Percentiles rank a stretch among this genome's conserved stretches.
Evolutionary conservation across 2,888 invertebrate genomes (phyloP).

Genomic region (Tubiluchus corallicola): DNA sequence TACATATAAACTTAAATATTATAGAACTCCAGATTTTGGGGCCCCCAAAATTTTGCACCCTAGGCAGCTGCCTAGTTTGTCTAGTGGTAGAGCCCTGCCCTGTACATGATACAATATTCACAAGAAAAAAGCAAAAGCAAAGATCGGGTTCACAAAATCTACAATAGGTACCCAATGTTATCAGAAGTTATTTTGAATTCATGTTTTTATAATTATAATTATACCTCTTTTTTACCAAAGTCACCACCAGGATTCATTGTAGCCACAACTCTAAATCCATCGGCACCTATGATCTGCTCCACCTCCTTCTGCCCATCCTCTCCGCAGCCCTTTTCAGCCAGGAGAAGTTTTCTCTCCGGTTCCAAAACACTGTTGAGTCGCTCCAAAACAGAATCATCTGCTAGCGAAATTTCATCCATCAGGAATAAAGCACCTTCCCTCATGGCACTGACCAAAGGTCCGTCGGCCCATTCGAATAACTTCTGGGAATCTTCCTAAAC

Average conservation of each 20-base stretch:
- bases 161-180: no score
- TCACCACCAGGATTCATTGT: conserved; percentile 99
- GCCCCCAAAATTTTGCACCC: no score
- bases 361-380: conserved; percentile 80
- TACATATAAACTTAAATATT: no score
- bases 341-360: conserved; percentile 67
- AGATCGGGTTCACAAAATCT: background rate
- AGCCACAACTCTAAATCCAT: conserved; percentile 71
- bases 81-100: no score
- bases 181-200: background rate
- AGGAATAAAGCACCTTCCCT: conserved; percentile 65
- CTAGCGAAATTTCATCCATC: conserved; percentile 95
- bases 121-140: conserved; percentile 4
- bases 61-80: no score
- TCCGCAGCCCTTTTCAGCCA: conserved; percentile 69
- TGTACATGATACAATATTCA: no score
- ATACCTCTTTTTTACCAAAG: conserved; percentile 87
- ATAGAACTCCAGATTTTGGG: no score
- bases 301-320: conserved; percentile 30
- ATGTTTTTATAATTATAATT: conserved; percentile 7
- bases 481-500: conserved; percentile 7
- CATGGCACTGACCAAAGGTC: conserved; percentile 83
- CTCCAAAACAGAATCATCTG: conserved; percentile 94
- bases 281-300: conserved; percentile 33
- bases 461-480: conserved; percentile 94